phyloP scores from a whole-genome alignment of 2,113 vertebrate species.

The Entomyzon cyanotis region DNA sequence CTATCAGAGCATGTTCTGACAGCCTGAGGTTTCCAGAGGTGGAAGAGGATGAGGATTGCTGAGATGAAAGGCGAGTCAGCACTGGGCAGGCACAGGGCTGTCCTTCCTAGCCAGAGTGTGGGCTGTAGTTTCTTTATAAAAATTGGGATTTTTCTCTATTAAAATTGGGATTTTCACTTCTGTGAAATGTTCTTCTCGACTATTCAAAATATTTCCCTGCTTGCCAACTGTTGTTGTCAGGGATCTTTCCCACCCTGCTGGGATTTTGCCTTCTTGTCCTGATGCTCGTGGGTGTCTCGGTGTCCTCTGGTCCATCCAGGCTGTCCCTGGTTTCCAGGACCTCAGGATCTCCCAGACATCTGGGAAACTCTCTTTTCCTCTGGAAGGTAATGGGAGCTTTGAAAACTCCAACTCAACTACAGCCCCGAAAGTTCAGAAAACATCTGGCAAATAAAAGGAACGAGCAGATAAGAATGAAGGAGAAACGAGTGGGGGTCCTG shows the following conservation, averaged over 20 bases:
- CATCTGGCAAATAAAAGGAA: neutral
- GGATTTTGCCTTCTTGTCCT: neutral
- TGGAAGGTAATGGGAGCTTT: neutral
- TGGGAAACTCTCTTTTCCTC: neutral
- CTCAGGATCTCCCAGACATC: neutral
- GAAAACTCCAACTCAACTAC: neutral
- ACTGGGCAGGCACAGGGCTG: neutral
- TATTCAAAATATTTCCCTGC: neutral
- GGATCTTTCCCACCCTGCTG: neutral
- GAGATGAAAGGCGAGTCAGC: neutral
- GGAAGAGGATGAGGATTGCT: neutral
- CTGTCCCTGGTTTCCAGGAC: neutral
- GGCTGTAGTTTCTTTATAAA: neutral
- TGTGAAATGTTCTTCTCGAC: neutral
- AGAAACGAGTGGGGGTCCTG: fast-evolving
- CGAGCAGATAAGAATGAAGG: fast-evolving
- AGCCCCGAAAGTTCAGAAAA: neutral
- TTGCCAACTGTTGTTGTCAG: neutral
- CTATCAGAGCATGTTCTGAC: neutral
- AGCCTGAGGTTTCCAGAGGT: neutral
- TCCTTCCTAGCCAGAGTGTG: neutral
- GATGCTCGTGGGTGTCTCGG: neutral
- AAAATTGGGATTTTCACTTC: neutral
- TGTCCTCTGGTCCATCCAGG: fast-evolving
- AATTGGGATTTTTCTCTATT: neutral